These are phyloP conservation scores for Ariopsis seemanni DNA, from an alignment of 2,113 vertebrate genomes.

Conservation along the genomic window DNA sequence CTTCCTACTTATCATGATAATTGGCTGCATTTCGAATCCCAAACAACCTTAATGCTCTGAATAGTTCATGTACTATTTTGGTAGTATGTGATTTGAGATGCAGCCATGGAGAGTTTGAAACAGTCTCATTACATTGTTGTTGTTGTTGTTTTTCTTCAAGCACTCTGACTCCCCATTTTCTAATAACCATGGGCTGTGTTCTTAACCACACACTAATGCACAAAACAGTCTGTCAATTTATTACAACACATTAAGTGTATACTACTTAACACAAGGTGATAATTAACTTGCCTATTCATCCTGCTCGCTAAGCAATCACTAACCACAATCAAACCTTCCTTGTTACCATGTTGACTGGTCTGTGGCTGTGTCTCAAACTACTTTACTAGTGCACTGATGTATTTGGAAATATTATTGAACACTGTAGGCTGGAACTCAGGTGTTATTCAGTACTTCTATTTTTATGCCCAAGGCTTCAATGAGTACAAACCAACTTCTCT, in stretches of 20 bases:
- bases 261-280: not conserved
- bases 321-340: not conserved
- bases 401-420: not conserved
- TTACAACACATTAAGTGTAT: not conserved
- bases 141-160: not conserved
- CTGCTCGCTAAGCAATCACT: not conserved
- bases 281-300: constrained; percentile 1
- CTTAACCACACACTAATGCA: not conserved
- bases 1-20: not conserved
- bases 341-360: not conserved
- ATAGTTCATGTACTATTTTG: not conserved
- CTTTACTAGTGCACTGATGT: not conserved
- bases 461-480: not conserved
- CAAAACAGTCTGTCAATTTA: not conserved
- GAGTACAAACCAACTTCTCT: not conserved
- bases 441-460: not conserved
- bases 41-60: too few species aligned
- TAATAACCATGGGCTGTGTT: not conserved
- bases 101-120: not conserved
- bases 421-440: not conserved
- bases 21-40: not conserved
- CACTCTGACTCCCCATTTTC: not conserved
- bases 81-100: not conserved
- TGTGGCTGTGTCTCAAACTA: not conserved
- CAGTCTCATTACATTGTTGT: not conserved